Evolutionary conservation across 35 echinoderm and acorn worm species (phyloP), one percentile per base, ranked within the genome.

Genomic region (Amphiura filiformis): DNA sequence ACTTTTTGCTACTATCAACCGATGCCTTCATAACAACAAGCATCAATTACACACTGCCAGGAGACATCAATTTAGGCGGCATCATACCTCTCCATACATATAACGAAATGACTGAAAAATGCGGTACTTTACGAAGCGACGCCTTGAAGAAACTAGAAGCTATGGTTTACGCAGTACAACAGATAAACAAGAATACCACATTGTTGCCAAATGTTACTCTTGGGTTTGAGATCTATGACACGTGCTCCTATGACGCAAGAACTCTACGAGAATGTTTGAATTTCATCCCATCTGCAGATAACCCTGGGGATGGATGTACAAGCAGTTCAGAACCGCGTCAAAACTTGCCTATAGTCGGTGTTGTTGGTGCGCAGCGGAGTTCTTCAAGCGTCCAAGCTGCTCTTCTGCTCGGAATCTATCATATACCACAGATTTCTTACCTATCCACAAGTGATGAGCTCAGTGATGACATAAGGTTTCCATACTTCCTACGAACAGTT

Each of bases 191-290:
- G 93, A 99, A 70, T 32, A 47, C 41, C 81, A 94, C 78, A n/a
- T 32, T 99, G 1, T 76, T 99, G 31, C 84, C 84, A 11, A 94
- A 94, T 35, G 90, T 99, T 30, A 90, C 84, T 32, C 84, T 98
- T 22, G 96, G 96, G 1, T 99, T 86, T 44, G 93, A 95, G 80
- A 99, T 99, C 13, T 99, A 94, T 61, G 96, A 99, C 39, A 99
- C 96, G 5, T 99, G 96, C 39, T 92, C 90, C 11, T 94, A 92
- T 78, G 88, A 86, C 1, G 82, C 96, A 14, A 85, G 80, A 36
- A 87, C 96, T 1, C 80, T 99, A 14, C 83, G 86, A 28, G 80
- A 92, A 28, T 90, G 89, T 3, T 85, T 99, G 22, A 94, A 99
- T 80, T 95, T 99, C 36, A 99, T 94, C 13, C 96, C 96, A 20